A percentile compares a stretch with the other conserved stretches of the same genome.
These are phyloP conservation scores for Hyalella azteca DNA, from an alignment of 2,888 invertebrate species.

Conservation along the genomic window DNA sequence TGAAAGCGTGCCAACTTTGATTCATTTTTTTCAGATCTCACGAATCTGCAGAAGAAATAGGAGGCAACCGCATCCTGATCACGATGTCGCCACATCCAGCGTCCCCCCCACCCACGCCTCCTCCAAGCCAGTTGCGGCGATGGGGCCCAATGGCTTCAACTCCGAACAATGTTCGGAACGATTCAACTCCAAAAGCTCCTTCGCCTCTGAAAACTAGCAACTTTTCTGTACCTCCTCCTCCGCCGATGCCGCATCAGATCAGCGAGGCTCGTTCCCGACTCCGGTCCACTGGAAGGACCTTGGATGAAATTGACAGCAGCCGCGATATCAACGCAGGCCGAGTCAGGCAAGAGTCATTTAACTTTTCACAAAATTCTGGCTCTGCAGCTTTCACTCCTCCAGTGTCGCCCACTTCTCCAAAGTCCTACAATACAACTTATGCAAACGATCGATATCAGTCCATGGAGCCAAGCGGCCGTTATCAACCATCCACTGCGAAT, in stretches of 20 bases:
- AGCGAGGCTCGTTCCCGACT: constrained; percentile 51
- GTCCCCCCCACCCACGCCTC: constrained; percentile 40
- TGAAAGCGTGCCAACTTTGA: too few species aligned
- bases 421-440: constrained; percentile 37
- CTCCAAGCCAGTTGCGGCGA: constrained; percentile 12
- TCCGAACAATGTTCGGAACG: background rate
- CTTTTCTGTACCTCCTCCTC: constrained; percentile 36
- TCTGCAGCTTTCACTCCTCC: constrained; percentile 30
- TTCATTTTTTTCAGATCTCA: constrained; percentile 35
- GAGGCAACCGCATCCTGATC: constrained; percentile 56
- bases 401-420: constrained; percentile 25
- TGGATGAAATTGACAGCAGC: constrained; percentile 49
- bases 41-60: constrained; percentile 45
- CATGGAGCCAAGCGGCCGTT: background rate
- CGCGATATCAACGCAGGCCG: constrained; percentile 40
- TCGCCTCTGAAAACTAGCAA: constrained; percentile 52
- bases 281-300: constrained; percentile 51
- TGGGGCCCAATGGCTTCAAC: constrained; percentile 41
- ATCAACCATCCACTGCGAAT: background rate
- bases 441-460: constrained; percentile 3
- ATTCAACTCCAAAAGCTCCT: constrained; percentile 48
- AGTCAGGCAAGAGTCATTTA: constrained; percentile 37
- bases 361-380: constrained; percentile 36
- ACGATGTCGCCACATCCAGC: constrained; percentile 57
- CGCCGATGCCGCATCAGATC: constrained; percentile 30